Percentiles rank a stretch among this genome's conserved stretches.
These are phyloP conservation scores for Lasiommata megera DNA, from an alignment of 2,888 invertebrate species.

Conservation along the genomic window DNA sequence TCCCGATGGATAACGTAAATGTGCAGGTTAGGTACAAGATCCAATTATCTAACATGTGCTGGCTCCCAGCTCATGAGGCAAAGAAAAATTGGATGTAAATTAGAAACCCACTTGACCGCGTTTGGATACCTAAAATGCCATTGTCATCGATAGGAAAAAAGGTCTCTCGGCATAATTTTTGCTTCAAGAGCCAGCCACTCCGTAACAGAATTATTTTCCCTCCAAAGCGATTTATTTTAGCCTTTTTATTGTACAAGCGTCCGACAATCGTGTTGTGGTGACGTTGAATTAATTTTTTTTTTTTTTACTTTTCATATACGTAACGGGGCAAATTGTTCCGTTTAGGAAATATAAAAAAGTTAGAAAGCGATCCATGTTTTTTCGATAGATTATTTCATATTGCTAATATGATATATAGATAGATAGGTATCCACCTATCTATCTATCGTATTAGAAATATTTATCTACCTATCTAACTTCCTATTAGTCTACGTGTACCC, in stretches of 20 bases:
- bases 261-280: constrained; percentile 6
- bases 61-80: background rate
- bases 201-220: constrained; percentile 6
- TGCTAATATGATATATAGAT: no score
- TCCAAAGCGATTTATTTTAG: constrained; percentile 15
- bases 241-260: constrained; percentile 10
- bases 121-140: background rate
- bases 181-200: constrained; percentile 1
- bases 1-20: constrained; percentile 1
- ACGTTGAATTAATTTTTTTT: constrained; percentile 14
- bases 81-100: constrained; percentile 9
- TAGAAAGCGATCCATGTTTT: background rate
- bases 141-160: constrained; percentile 9
- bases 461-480: no score
- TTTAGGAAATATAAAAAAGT: constrained; percentile 1
- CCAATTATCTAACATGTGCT: background rate
- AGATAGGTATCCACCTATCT: no score
- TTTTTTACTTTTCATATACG: background rate
- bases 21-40: background rate
- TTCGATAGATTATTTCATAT: no score
- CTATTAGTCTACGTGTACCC: no score
- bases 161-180: constrained; percentile 4
- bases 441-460: no score
- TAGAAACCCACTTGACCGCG: background rate
- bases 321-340: background rate